Evolutionary conservation across 2,113 vertebrate species (phyloP), one percentile per base, ranked within the genome.

Genomic region (Sander vitreus): DNA sequence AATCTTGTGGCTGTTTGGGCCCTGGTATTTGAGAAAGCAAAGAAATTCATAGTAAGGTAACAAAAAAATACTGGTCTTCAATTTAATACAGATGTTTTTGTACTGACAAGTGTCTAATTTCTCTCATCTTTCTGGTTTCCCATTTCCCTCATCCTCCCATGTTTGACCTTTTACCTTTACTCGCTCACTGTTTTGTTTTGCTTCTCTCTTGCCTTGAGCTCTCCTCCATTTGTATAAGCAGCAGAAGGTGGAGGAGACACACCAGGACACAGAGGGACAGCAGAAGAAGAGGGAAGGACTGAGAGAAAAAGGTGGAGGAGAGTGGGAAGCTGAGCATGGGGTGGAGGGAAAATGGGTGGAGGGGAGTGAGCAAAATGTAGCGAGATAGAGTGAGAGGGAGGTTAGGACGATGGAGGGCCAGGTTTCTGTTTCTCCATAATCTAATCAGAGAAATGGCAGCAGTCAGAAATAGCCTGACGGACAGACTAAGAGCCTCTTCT

Each of bases 381-480:
- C 18, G 62, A 83, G 89, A 90, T 79, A 66, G 86, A 83, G 59
- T 48, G 78, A 80, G 89, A 90, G 84, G 85, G 87, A 90, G 85
- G 91, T 78, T 89, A 74, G 88, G 83, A 91, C 80, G 89, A 92
- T 92, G 90, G 91, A 91, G 90, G 87, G 90, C 88, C 91, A 90
- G 94, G 93, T 94, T 93, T 94, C 90, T 94, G 92, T 94, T 94
- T 94, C 94, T 91, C 91, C 83, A 83, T 94, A 94, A 94, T 94
- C 92, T 92, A 94, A 94, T 94, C 91, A 94, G 92, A 94, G 94
- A 93, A 94, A 94, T 94, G 94, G 94, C 91, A 93, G 92, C 92
- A 94, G 93, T 94, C 94, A 94, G 94, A 94, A 94, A 94, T 94
- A 94, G 93, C 94, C 93, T 92, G 90, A 93, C 85, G 88, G 92